Percentiles rank a stretch among this genome's conserved stretches.
These are phyloP conservation scores for Thereva unica DNA, from an alignment of 2,888 invertebrate genomes.

Conservation along the genomic window DNA sequence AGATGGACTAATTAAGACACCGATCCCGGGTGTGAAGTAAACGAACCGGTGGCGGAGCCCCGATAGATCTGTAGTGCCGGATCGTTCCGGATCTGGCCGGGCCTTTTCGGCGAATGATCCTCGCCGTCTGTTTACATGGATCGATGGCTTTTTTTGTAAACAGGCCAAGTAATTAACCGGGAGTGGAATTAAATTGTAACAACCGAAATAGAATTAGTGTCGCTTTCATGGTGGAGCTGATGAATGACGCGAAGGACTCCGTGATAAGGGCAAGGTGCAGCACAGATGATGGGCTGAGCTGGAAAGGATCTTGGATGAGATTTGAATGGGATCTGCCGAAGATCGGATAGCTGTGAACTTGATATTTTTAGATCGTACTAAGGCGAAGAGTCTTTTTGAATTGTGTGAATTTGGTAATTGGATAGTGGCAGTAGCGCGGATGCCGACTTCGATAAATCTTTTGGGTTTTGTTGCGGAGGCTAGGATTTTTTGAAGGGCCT, in stretches of 20 bases:
- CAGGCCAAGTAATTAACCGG: slow-evolving; percentile 30
- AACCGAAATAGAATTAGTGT: slow-evolving; percentile 33
- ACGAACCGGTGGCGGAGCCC: slow-evolving; percentile 2
- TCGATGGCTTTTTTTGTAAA: slow-evolving; percentile 23
- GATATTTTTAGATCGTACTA: too few species aligned
- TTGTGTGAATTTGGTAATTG: too few species aligned
- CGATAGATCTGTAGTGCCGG: neutral
- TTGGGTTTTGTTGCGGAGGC: too few species aligned
- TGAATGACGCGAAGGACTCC: neutral
- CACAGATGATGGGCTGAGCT: too few species aligned
- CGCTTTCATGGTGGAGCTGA: slow-evolving; percentile 10
- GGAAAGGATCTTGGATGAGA: too few species aligned
- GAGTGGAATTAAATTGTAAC: slow-evolving; percentile 32
- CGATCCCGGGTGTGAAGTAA: slow-evolving; percentile 32
- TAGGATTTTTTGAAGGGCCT: too few species aligned
- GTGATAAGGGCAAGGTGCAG: too few species aligned
- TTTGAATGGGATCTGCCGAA: too few species aligned
- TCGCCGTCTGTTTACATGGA: slow-evolving; percentile 3
- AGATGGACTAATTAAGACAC: slow-evolving; percentile 40
- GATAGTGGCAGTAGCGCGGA: too few species aligned
- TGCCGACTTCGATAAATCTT: too few species aligned
- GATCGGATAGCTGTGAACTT: too few species aligned
- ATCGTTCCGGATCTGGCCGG: slow-evolving; percentile 4
- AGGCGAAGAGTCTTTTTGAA: too few species aligned
- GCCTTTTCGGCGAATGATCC: neutral